These are phyloP conservation scores for Syrrhaptes paradoxus DNA, from an alignment of 2,113 vertebrate species.

Conservation along the genomic window DNA sequence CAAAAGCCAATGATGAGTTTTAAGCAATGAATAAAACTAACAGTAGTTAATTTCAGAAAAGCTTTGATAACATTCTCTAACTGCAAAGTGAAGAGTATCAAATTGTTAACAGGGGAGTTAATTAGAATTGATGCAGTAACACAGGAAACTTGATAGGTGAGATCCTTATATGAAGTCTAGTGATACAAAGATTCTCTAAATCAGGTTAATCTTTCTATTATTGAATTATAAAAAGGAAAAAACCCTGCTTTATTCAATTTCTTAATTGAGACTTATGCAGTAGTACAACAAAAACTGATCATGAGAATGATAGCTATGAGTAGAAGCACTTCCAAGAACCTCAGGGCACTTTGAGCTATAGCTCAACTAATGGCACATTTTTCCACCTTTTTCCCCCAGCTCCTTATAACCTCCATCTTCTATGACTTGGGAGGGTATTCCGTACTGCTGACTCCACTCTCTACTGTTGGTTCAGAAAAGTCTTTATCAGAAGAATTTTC, in stretches of 20 bases:
- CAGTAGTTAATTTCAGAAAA: slow-evolving; percentile 15
- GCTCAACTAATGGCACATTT: background rate
- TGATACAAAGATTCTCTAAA: background rate
- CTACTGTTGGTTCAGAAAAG: background rate
- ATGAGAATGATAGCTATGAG: background rate
- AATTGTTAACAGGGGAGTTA: background rate
- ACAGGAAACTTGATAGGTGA: background rate
- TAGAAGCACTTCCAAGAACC: background rate
- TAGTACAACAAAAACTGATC: background rate
- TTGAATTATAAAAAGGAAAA: background rate
- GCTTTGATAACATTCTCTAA: slow-evolving; percentile 28
- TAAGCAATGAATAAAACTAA: slow-evolving; percentile 28
- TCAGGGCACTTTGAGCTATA: background rate
- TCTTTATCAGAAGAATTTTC: background rate
- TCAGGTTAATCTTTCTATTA: background rate
- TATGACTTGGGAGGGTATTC: background rate
- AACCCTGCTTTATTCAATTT: background rate
- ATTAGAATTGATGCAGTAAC: background rate
- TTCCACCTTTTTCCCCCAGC: background rate
- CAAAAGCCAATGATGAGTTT: slow-evolving; percentile 30
- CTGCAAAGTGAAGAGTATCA: background rate
- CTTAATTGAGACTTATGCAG: background rate
- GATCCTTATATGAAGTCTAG: background rate
- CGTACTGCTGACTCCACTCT: background rate
- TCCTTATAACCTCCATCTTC: background rate